Conservation (phyloP, 1,140 invertebrate genomes). For the Camponotus vicinus region DNA sequence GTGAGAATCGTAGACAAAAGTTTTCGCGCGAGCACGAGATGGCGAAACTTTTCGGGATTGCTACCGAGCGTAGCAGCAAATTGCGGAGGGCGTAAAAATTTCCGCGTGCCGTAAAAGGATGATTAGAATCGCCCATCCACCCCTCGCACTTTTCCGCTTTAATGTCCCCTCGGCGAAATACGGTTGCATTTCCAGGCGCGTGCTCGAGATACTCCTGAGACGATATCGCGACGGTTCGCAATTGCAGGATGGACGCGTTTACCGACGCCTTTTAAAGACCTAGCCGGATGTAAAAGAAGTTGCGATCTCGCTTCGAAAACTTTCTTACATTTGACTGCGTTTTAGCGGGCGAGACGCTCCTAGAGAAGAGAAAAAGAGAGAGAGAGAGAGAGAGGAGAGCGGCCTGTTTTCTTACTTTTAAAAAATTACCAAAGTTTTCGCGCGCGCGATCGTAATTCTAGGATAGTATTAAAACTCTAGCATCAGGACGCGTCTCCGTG, state of each 20-base stretch:
- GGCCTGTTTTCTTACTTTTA: slow-evolving; percentile 49
- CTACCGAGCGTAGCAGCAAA: slow-evolving; percentile 5
- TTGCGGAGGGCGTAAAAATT: slow-evolving; percentile 25
- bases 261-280: not conserved
- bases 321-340: slow-evolving; percentile 42
- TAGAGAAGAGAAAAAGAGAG: not conserved
- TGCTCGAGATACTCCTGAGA: not conserved
- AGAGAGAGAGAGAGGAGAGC: not conserved
- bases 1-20: not conserved
- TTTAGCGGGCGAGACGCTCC: slow-evolving; percentile 9
- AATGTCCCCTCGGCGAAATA: slow-evolving; percentile 1
- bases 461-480: slow-evolving; percentile 57
- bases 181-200: not conserved
- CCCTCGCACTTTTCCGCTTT: no score
- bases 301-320: slow-evolving; percentile 26
- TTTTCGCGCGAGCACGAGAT: not conserved
- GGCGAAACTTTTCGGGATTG: slow-evolving; percentile 8
- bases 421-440: slow-evolving; percentile 48
- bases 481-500: slow-evolving; percentile 36
- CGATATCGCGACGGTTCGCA: slow-evolving; percentile 5
- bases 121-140: slow-evolving; percentile 32
- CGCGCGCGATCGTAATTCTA: slow-evolving; percentile 51
- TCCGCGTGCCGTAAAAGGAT: slow-evolving; percentile 19
- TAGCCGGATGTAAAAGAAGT: slow-evolving; percentile 22
- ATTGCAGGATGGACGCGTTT: slow-evolving; percentile 12